Evolutionary conservation across 1,140 invertebrate genomes (phyloP).

Genomic region (Nomia melanderi): DNA sequence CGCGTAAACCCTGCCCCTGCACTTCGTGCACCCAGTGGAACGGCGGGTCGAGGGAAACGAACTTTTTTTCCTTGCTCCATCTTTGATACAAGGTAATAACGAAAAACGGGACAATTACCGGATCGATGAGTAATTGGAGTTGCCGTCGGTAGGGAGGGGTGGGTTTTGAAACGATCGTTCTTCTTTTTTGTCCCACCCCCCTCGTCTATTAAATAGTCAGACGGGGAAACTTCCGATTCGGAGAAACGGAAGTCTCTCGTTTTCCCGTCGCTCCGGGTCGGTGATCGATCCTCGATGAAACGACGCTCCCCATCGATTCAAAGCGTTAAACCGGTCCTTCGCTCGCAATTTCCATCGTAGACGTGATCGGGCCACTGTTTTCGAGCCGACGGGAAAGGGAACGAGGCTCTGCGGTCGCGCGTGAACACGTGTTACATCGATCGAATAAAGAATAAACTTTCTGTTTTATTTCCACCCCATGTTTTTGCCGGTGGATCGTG

Average conservation of each 20-base stretch:
- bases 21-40: not conserved
- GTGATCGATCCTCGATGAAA: not conserved
- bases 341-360: constrained; percentile 2
- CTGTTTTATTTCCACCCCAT: not conserved
- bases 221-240: not conserved
- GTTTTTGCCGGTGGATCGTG: too few species aligned
- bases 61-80: constrained; percentile 23
- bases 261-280: not conserved
- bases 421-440: constrained; percentile 1
- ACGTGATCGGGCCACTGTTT: not conserved
- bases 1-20: too few species aligned
- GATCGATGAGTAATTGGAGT: constrained; percentile 41
- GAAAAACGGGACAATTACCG: constrained; percentile 26
- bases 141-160: not conserved
- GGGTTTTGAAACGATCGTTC: too few species aligned
- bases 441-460: constrained; percentile 42
- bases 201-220: not conserved
- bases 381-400: not conserved
- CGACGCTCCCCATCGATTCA: not conserved
- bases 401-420: constrained; percentile 22
- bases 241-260: constrained; percentile 5
- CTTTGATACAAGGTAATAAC: constrained; percentile 26
- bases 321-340: constrained; percentile 16
- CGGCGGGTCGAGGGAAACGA: constrained; percentile 16
- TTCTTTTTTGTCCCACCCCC: too few species aligned